Base-by-base conservation (phyloP, 2,113 vertebrate genomes). In the Nothocercus julius region DNA sequence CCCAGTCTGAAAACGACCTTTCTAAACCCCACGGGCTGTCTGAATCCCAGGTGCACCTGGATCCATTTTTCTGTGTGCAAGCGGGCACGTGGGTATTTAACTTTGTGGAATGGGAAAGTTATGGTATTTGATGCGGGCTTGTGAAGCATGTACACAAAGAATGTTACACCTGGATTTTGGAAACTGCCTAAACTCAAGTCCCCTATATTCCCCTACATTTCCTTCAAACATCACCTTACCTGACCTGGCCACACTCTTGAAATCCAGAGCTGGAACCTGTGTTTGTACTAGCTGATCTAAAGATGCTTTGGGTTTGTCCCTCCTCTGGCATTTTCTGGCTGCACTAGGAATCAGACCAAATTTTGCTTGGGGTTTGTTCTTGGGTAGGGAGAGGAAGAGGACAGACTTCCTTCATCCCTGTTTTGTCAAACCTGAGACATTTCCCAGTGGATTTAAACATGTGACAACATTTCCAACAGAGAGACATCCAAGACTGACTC, bases 1-100 rank as follows among this genome's bases (percentile, higher is more conserved):
- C 36, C 44, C 64, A 73, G 75, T 69, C 90, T 76, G 88, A 83
- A 95, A 96, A 82, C 70, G 89, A 91, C 86, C 83, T 94, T 96
- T 93, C 63, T 85, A 88, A 94, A 70, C 47, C 92, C 77, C 25
- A 19, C 53, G 38, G 58, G 66, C 79, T 64, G 34, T 61, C 36
- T 84, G 77, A 58, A 70, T 86, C 80, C 42, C 88, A 51, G 49
- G 61, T 90, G 81, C 42, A 85, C 75, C 74, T 74, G 68, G 64
- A 79, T 93, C 85, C 94, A 68, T 96, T 94, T 92, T 63, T 58
- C n/a, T 42, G 25, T 62, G 51, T 85, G 44, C 72, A 91, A 89
- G 89, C 59, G 49, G 54, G 81, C 32, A 85, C n/a, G 40, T 42
- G 86, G 47, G 21, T 61, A 91, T 72, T 93, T 91, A 89, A 81